Conservation (phyloP, 2,888 invertebrate genomes). For the Diogma glabrata region DNA sequence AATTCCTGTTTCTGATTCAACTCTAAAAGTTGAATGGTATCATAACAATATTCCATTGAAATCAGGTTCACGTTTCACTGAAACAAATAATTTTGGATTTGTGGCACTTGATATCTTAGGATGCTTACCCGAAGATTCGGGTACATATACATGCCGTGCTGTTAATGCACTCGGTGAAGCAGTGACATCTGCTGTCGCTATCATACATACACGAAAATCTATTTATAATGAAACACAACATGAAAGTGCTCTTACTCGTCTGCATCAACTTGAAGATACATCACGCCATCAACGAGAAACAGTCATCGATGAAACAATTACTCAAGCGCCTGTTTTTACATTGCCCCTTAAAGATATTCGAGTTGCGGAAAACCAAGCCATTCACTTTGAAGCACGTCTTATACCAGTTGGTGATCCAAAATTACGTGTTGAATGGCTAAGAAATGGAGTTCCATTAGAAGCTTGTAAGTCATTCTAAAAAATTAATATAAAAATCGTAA, state of each 20-base stretch:
- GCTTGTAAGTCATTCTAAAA: conserved; percentile 53
- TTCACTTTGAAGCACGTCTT: conserved; percentile 85
- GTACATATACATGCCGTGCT: conserved; percentile 89
- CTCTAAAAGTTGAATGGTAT: conserved; percentile 93
- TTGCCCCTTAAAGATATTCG: conserved; percentile 77
- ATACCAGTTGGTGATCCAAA: conserved; percentile 91
- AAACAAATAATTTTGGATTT: conserved; percentile 95
- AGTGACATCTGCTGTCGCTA: conserved; percentile 78
- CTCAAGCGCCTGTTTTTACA: conserved; percentile 86
- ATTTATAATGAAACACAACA: conserved; percentile 82
- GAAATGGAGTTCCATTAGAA: conserved; percentile 82
- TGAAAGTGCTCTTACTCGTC: conserved; percentile 68
- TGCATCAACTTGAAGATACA: conserved; percentile 71
- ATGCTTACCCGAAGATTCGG: conserved; percentile 91
- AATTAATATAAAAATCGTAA: background rate
- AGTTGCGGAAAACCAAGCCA: conserved; percentile 83
- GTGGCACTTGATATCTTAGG: conserved; percentile 94
- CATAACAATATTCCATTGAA: conserved; percentile 83
- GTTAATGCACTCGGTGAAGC: conserved; percentile 87
- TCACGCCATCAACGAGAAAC: conserved; percentile 62
- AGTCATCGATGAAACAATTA: conserved; percentile 64
- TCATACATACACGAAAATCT: conserved; percentile 72
- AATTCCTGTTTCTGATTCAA: conserved; percentile 87
- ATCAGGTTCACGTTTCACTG: conserved; percentile 89
- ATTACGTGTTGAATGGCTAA: conserved; percentile 85